Conservation (phyloP, 1,140 invertebrate species). For the Drosophila guanche region DNA sequence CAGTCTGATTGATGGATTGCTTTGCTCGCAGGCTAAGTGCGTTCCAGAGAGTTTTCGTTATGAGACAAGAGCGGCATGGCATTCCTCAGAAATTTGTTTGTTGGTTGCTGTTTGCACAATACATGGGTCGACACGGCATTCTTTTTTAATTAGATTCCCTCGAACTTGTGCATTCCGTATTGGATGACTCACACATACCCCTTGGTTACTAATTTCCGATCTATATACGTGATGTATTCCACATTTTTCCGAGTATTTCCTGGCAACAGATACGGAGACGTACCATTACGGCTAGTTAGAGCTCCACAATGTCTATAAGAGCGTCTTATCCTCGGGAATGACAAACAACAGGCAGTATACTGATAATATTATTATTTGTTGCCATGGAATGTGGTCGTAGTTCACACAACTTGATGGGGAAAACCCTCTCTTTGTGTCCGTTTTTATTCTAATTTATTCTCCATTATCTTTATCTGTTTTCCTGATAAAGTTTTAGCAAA, state of each 20-base stretch:
- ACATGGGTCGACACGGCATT: constrained; percentile 19
- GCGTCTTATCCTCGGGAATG: too few relatives aligned
- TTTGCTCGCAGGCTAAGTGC: constrained; percentile 26
- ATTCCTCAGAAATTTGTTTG: constrained; percentile 8
- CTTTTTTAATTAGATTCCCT: constrained; percentile 54
- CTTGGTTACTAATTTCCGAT: background rate
- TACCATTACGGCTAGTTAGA: too few relatives aligned
- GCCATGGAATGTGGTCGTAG: too few relatives aligned
- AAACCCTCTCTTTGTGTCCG: too few relatives aligned
- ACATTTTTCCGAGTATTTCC: too few relatives aligned
- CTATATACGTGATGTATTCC: constrained; percentile 33
- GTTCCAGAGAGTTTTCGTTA: constrained; percentile 46
- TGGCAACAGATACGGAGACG: too few relatives aligned
- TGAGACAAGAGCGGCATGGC: constrained; percentile 44
- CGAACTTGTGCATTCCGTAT: background rate
- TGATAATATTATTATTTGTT: too few relatives aligned
- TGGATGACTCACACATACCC: constrained; percentile 21
- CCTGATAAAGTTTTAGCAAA: background rate
- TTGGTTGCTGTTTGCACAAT: constrained; percentile 17
- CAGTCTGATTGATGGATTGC: constrained; percentile 49
- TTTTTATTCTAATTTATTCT: too few relatives aligned
- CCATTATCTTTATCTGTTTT: background rate
- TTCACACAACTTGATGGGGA: too few relatives aligned
- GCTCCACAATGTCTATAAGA: too few relatives aligned
- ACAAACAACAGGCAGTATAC: too few relatives aligned